Evolutionary conservation across 2,888 invertebrate species (phyloP), one percentile per base, ranked within the genome.

Genomic region (Sphaeridia pumilis): DNA sequence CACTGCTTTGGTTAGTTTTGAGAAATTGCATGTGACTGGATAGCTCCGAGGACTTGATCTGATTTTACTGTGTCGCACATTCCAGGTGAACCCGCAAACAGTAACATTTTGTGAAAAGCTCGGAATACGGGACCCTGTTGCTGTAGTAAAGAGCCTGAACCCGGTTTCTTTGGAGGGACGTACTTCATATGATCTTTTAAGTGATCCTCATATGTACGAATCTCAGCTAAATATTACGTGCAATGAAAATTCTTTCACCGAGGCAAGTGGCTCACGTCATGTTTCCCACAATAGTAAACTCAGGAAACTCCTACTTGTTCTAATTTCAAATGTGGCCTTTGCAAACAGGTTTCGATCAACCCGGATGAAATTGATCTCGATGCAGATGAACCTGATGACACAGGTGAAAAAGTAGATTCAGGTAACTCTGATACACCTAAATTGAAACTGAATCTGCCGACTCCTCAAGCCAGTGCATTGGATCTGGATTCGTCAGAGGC

Each of bases 121-220:
- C 35, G 79, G 80, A 0, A 79, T 94, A 52, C 84, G 84, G 68
- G 90, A 94, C 73, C 93, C 93, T 0, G 71, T 85, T 14, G 76
- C 76, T 59, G 72, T 84, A 34, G n/a, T 58, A 5, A 38, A 38
- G 17, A 20, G 38, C 7, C 5, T 17, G 20, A 17, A 17, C 20
- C 17, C 7, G 5, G 38, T 14, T 38, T 5, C 12, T 5, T 5
- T 12, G 38, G 38, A 38, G 17, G 38, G 38, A 12, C 38, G 17
- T 12, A 38, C 17, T 14, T 14, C 12, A 7, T 38, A 12, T 38
- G 38, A 38, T 7, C n/a, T n/a, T n/a, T 38, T 20, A 5, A 17
- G 17, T 17, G 7, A 17, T 38, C 4, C 47, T 20, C 34, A 38
- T 41, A 35, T 48, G 4, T n/a, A 48, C 20, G 22, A 45, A 14